Conservation (phyloP, 2,113 vertebrate genomes). For the Otolemur garnettii region DNA sequence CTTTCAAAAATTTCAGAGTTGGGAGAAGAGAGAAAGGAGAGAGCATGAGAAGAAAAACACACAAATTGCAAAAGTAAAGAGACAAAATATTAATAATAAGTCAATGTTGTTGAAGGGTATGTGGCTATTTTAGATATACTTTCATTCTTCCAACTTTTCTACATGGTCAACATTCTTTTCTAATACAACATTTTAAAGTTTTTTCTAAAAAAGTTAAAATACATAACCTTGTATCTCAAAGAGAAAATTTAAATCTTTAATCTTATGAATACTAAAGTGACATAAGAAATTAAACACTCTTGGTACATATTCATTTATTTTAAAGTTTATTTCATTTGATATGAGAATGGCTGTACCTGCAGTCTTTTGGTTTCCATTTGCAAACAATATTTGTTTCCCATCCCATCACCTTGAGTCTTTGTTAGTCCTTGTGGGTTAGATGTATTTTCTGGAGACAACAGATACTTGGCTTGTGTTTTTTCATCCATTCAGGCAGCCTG, state of each 20-base stretch:
- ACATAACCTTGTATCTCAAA: not conserved
- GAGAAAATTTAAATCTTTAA: not conserved
- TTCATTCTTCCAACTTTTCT: not conserved
- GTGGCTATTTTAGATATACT: not conserved
- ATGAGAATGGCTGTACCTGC: too few relatives aligned
- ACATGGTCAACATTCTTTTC: not conserved
- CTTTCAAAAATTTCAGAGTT: not conserved
- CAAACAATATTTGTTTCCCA: too few relatives aligned
- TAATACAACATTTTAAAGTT: not conserved
- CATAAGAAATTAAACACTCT: not conserved
- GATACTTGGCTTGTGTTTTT: too few relatives aligned
- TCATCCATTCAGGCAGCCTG: too few relatives aligned
- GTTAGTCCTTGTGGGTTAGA: too few relatives aligned
- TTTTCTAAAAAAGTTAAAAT: not conserved
- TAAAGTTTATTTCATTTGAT: not conserved
- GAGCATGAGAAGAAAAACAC: not conserved
- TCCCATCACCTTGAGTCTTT: too few relatives aligned
- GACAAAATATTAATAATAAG: not conserved
- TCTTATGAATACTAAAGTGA: not conserved
- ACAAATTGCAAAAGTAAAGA: not conserved
- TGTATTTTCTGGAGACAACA: too few relatives aligned
- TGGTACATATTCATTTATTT: not conserved
- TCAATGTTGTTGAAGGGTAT: not conserved
- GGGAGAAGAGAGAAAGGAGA: too few relatives aligned
- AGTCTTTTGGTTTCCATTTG: too few relatives aligned